These are phyloP conservation scores for Scatophagus argus DNA, from an alignment of 2,113 vertebrate genomes.

Conservation along the genomic window DNA sequence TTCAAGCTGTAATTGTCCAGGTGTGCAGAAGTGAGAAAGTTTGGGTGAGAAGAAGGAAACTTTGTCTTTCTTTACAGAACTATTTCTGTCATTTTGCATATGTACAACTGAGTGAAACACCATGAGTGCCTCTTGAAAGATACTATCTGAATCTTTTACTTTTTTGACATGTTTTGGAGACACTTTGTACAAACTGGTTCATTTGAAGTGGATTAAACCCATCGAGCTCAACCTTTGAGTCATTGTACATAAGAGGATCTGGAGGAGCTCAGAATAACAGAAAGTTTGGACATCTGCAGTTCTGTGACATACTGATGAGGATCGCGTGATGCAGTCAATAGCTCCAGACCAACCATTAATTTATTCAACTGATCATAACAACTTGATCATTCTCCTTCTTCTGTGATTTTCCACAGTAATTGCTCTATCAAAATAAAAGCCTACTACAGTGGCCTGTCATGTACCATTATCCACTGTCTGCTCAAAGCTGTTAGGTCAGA, in stretches of 20 bases:
- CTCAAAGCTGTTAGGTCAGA: constrained; percentile 8
- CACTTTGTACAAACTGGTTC: neutral
- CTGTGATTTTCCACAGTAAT: neutral
- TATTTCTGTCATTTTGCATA: neutral
- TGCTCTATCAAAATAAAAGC: neutral
- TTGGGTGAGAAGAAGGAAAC: no score
- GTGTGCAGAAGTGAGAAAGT: no score
- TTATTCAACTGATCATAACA: neutral
- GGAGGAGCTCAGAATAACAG: neutral
- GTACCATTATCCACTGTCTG: neutral
- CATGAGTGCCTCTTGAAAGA: neutral
- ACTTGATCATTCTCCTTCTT: no score
- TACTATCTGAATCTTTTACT: no score
- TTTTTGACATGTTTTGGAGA: neutral
- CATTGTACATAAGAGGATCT: neutral
- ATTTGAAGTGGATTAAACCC: neutral
- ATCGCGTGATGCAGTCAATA: neutral
- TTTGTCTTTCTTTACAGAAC: neutral
- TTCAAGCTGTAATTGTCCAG: no score
- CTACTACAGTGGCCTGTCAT: neutral
- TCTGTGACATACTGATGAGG: neutral
- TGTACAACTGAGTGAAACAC: neutral
- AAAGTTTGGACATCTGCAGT: no score
- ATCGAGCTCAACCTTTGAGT: neutral
- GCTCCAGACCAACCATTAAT: neutral